phyloP scores from a whole-genome alignment of 2,888 invertebrate genomes.

The Acholoe squamosa region DNA sequence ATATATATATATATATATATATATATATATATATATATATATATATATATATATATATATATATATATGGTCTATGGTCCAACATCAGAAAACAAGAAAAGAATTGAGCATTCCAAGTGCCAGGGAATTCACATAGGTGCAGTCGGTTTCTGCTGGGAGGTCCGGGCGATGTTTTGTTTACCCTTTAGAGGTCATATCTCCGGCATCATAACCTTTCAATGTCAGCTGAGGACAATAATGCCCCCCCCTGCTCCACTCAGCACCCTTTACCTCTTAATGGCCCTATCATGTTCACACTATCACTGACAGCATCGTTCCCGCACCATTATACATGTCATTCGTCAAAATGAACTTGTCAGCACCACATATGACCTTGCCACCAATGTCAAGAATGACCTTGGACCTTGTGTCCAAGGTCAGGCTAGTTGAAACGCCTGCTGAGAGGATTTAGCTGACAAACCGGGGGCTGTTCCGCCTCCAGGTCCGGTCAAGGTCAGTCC shows the following conservation, averaged over 20 bases:
- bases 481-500: neutral
- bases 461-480: neutral
- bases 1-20: too few relatives aligned
- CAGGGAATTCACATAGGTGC: too few relatives aligned
- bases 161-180: neutral
- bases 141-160: too few relatives aligned
- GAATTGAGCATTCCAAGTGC: neutral
- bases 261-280: neutral
- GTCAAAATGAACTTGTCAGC: conserved; percentile 32
- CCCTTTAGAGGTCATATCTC: neutral
- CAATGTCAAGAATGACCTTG: neutral
- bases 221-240: neutral
- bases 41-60: too few relatives aligned
- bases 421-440: conserved; percentile 1
- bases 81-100: too few relatives aligned
- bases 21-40: too few relatives aligned
- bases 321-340: conserved; percentile 24
- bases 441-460: neutral
- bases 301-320: neutral
- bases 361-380: neutral
- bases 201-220: neutral
- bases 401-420: neutral
- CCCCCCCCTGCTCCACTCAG: neutral
- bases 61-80: too few relatives aligned
- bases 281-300: conserved; percentile 23